phyloP scores from a whole-genome alignment of 2,888 invertebrate species.

The Eupeodes luniger region DNA sequence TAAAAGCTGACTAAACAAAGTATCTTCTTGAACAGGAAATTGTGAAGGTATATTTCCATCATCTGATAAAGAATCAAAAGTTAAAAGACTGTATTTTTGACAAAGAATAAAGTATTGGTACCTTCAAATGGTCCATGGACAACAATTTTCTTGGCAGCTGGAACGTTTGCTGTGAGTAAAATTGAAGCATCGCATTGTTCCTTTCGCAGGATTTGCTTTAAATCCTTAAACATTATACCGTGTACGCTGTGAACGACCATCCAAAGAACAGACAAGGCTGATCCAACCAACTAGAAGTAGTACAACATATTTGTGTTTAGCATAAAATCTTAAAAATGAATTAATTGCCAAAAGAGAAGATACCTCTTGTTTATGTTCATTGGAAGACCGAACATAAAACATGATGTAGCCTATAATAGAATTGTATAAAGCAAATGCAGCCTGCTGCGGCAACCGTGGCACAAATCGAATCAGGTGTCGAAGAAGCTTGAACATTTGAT shows the following conservation, averaged over 20 bases:
- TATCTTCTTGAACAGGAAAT: slow-evolving; percentile 99
- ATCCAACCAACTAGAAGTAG: slow-evolving; percentile 89
- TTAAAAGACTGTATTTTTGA: not conserved
- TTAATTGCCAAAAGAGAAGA: not conserved
- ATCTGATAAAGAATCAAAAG: slow-evolving; percentile 85
- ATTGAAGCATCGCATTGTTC: slow-evolving; percentile 99
- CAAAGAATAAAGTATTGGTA: slow-evolving; percentile 12
- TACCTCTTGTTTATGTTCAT: slow-evolving; percentile 95
- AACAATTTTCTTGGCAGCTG: slow-evolving; percentile 99
- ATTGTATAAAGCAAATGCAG: slow-evolving; percentile 98
- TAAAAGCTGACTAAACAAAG: slow-evolving; percentile 97
- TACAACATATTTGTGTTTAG: not conserved
- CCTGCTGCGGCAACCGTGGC: slow-evolving; percentile 96
- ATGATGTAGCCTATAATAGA: slow-evolving; percentile 99
- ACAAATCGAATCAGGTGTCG: slow-evolving; percentile 97
- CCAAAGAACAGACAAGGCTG: slow-evolving; percentile 97
- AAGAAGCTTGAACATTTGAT: slow-evolving; percentile 96
- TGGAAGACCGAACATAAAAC: slow-evolving; percentile 98
- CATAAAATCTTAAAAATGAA: not conserved
- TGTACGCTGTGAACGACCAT: slow-evolving; percentile 99
- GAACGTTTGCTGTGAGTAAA: slow-evolving; percentile 98
- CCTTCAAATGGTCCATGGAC: slow-evolving; percentile 92
- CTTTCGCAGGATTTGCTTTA: slow-evolving; percentile 98
- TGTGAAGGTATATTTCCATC: slow-evolving; percentile 98
- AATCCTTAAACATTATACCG: slow-evolving; percentile 99